Conservation (phyloP, 2,888 invertebrate genomes). For the Eumerus sabulonum region DNA sequence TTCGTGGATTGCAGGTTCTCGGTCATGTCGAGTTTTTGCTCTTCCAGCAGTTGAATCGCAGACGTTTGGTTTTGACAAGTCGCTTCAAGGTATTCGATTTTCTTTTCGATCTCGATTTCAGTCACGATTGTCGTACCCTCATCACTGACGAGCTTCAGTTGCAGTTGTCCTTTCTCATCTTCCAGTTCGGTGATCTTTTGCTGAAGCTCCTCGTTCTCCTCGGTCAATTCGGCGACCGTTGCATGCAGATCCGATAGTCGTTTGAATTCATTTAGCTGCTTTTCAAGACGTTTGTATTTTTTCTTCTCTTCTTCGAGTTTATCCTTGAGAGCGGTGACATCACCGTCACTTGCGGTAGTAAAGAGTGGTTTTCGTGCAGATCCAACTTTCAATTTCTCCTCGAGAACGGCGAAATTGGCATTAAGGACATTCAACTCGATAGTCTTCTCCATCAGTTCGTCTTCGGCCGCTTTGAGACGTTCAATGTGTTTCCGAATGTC, state of each 20-base stretch:
- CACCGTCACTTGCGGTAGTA: conserved; percentile 70
- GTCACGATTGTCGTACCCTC: conserved; percentile 79
- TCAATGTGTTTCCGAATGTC: conserved; percentile 81
- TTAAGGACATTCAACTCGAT: conserved; percentile 80
- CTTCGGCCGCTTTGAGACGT: conserved; percentile 80
- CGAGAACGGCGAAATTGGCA: conserved; percentile 78
- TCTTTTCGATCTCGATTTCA: conserved; percentile 63
- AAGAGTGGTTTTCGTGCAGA: conserved; percentile 75
- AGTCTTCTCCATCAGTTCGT: conserved; percentile 81
- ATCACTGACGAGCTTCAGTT: conserved; percentile 87
- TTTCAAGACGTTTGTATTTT: conserved; percentile 88
- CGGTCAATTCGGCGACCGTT: conserved; percentile 83
- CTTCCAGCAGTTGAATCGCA: conserved; percentile 76
- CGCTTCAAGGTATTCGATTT: conserved; percentile 70
- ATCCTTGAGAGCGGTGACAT: conserved; percentile 80
- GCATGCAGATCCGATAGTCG: conserved; percentile 85
- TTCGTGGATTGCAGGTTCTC: conserved; percentile 81
- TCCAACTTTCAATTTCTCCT: conserved; percentile 75
- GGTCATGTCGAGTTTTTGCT: conserved; percentile 84
- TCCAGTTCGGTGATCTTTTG: conserved; percentile 91
- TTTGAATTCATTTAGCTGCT: conserved; percentile 84
- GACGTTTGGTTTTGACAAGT: conserved; percentile 73
- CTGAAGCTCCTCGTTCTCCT: conserved; percentile 83
- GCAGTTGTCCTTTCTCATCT: conserved; percentile 94
- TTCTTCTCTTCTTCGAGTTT: conserved; percentile 88